Evolutionary conservation across 1,140 invertebrate genomes (phyloP).

Genomic region (Scaptodrosophila lebanonensis): DNA sequence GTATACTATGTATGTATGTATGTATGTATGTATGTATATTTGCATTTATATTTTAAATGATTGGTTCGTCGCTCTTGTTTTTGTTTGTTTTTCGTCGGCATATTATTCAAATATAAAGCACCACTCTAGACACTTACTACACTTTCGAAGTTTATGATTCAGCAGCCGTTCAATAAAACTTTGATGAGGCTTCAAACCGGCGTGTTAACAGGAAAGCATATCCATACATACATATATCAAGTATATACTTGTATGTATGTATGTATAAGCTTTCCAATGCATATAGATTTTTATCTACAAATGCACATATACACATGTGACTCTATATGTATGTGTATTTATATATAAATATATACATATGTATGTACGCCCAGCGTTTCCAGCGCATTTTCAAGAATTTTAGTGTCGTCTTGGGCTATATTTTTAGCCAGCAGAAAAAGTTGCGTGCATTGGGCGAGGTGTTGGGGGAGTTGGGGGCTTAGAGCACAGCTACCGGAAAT

Average conservation of each 20-base stretch:
- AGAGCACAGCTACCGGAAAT: conserved; percentile 50
- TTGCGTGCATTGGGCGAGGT: background rate
- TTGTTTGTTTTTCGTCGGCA: too few species aligned
- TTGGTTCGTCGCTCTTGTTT: too few species aligned
- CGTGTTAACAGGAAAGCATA: too few species aligned
- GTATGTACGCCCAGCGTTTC: conserved; percentile 19
- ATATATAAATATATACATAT: background rate
- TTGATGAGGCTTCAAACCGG: too few species aligned
- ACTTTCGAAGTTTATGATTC: too few species aligned
- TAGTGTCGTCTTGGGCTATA: conserved; percentile 36
- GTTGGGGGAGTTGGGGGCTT: background rate
- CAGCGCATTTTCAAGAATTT: conserved; percentile 28
- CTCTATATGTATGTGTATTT: conserved; percentile 5
- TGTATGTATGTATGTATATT: conserved; percentile 1
- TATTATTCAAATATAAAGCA: too few species aligned
- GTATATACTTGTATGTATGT: background rate
- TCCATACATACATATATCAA: background rate
- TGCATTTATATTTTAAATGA: conserved; percentile 16
- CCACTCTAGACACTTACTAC: too few species aligned
- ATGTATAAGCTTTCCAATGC: conserved; percentile 1
- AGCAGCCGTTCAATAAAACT: too few species aligned
- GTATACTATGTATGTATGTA: background rate
- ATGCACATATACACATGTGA: background rate
- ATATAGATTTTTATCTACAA: too few species aligned
- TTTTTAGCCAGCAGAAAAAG: conserved; percentile 29